Evolutionary conservation across 2,113 vertebrate genomes (phyloP), one percentile per base, ranked within the genome.

Genomic region (Corythoichthys intestinalis): DNA sequence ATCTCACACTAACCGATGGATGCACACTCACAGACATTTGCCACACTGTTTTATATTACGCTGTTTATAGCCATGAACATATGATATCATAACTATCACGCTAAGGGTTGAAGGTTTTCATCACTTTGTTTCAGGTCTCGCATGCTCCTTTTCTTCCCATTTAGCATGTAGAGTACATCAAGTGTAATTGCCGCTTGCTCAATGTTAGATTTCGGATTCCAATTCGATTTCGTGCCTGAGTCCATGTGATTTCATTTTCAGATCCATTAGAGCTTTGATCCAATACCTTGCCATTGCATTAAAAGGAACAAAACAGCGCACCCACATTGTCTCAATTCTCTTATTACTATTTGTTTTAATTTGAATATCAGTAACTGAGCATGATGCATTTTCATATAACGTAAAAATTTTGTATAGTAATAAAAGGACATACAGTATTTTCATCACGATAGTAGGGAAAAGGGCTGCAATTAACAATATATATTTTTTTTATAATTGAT

Each of bases 1-100:
- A 17, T 78, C 57, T 39, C 69, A 68, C 58, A 7, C 67, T 53
- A 52, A 35, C 35, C 2, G 35, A 28, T 13, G 12, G 41, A 37
- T 34, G 3, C 65, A 58, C 9, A 4, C 56, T 15, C 58, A 65
- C 28, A 44, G 48, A 61, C 73, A 66, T 20, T 52, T 34, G 61
- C 44, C 61, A 63, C 20, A 34, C 63, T 38, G 28, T 65, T 44
- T 59, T 62, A 12, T 62, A 35, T 13, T 58, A 58, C 4, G 28
- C 4, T 37, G 20, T 4, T 58, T 58, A 53, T 20, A 17, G 50
- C 15, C 6, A 52, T 57, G 34, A 57, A 57, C 11, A 35, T 13
- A 35, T 20, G 4, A 44, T 44, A 44, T 44, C 10, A 9, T 52
- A 52, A 52, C 17, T 52, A 52, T 52, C 17, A 7, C n/a, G 50